Conservation (phyloP, 2,113 vertebrate genomes). For the Toxostoma redivivum region DNA sequence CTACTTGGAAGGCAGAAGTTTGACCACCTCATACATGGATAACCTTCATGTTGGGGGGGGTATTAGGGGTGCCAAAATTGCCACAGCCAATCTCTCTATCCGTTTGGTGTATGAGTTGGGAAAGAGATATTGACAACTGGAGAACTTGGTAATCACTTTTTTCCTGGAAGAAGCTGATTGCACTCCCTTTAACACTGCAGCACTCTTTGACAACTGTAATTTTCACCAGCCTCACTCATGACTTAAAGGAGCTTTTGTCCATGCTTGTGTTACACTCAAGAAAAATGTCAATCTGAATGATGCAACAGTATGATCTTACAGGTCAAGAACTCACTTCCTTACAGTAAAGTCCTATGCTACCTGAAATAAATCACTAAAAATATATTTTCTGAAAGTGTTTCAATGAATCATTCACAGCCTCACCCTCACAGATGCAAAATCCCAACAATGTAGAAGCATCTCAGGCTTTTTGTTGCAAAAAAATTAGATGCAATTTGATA, state of each 20-base stretch:
- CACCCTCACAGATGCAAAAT: not conserved
- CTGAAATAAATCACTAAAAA: not conserved
- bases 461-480: not conserved
- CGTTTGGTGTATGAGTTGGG: not conserved
- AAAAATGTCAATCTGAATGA: not conserved
- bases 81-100: not conserved
- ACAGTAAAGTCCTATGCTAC: not conserved
- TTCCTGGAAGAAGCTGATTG: not conserved
- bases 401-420: not conserved
- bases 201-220: not conserved
- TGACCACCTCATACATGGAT: not conserved
- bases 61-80: not conserved
- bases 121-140: not conserved
- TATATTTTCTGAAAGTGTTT: not conserved
- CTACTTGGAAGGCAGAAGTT: not conserved
- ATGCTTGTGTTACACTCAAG: not conserved
- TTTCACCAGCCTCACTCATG: not conserved
- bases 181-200: not conserved
- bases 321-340: not conserved
- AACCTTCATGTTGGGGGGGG: rapidly evolving
- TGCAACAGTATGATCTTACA: rapidly evolving
- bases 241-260: not conserved
- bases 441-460: not conserved
- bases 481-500: not conserved
- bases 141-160: not conserved